phyloP scores from a whole-genome alignment of 2,797 vertebrate genomes.

The Anguilla anguilla region DNA sequence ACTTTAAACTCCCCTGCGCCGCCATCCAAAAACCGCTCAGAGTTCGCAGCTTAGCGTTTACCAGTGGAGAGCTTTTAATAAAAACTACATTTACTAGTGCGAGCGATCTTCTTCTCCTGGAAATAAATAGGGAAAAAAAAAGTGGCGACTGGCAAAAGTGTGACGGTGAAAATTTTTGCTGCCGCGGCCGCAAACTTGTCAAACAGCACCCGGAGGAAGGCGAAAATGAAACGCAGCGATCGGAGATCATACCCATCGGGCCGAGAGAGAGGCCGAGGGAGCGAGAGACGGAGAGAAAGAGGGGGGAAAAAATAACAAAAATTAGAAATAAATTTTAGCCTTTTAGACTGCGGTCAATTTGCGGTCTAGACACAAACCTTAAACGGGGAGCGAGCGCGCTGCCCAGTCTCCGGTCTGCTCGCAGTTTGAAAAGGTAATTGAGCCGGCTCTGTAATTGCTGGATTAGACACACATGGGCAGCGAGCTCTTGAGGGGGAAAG shows the following conservation, averaged over 20 bases:
- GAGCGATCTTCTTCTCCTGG: not conserved
- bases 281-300: constrained; percentile 3
- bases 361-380: constrained; percentile 83
- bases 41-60: constrained; percentile 15
- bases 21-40: not conserved
- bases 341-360: constrained; percentile 82
- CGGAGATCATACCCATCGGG: constrained; percentile 33
- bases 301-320: constrained; percentile 40
- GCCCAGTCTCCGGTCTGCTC: constrained; percentile 82
- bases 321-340: constrained; percentile 78
- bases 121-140: not conserved
- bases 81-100: constrained; percentile 1
- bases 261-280: not conserved
- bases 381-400: constrained; percentile 69
- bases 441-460: constrained; percentile 84
- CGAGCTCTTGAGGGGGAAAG: constrained; percentile 73
- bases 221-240: constrained; percentile 4
- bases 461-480: constrained; percentile 87
- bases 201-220: constrained; percentile 31
- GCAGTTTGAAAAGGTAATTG: constrained; percentile 86
- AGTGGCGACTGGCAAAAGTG: not conserved
- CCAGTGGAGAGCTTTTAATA: constrained; percentile 15
- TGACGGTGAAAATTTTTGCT: constrained; percentile 18
- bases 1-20: constrained; percentile 1
- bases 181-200: constrained; percentile 29